phyloP scores from a whole-genome alignment of 2,888 invertebrate species.

The Patella depressa region DNA sequence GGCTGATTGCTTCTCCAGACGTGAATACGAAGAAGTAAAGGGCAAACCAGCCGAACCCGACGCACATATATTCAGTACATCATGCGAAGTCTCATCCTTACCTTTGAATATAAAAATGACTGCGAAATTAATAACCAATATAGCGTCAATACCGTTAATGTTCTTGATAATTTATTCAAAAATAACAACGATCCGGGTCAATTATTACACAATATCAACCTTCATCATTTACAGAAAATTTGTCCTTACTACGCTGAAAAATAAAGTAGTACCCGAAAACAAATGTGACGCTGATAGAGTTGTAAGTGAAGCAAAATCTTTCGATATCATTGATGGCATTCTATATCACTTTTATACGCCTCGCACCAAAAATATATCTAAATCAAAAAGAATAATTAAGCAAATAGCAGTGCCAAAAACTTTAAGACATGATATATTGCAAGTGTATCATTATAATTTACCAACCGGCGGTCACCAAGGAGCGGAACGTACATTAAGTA shows the following conservation, averaged over 20 bases:
- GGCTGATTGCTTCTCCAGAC: slow-evolving; percentile 32
- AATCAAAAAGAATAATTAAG: no score
- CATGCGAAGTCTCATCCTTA: background rate
- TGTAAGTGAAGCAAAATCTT: no score
- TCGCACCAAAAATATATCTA: no score
- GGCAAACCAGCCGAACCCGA: background rate
- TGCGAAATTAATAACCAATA: background rate
- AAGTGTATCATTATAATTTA: slow-evolving; percentile 21
- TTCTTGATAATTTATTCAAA: background rate
- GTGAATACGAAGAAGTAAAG: slow-evolving; percentile 14
- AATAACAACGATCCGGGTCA: background rate
- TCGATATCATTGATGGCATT: no score
- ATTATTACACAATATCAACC: background rate
- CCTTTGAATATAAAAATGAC: background rate
- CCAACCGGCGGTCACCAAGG: slow-evolving; percentile 27
- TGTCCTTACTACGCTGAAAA: slow-evolving; percentile 10
- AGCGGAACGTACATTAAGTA: slow-evolving; percentile 16
- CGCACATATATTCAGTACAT: background rate
- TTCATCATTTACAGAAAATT: slow-evolving; percentile 20
- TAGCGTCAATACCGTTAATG: background rate
- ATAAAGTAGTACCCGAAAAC: background rate
- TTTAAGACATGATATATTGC: no score
- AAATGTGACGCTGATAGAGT: no score
- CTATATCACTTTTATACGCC: no score
- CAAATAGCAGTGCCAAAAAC: no score